phyloP scores from a whole-genome alignment of 1,140 invertebrate genomes.

The Eciton burchellii region DNA sequence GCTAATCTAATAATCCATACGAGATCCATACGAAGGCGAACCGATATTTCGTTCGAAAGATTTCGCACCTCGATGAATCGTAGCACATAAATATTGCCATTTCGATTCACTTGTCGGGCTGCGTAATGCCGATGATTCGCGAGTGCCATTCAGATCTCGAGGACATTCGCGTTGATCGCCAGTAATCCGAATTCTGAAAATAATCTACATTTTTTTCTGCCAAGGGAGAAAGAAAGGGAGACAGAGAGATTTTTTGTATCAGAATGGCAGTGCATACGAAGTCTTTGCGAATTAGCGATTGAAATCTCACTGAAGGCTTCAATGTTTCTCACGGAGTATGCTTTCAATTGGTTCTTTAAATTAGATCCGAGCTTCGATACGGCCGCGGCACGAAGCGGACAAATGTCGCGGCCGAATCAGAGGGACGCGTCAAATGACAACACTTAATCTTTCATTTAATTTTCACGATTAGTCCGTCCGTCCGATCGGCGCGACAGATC shows the following conservation, averaged over 20 bases:
- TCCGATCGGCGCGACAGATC: background rate
- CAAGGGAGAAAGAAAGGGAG: too few species aligned
- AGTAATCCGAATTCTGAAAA: background rate
- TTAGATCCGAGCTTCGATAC: background rate
- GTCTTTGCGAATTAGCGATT: background rate
- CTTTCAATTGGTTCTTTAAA: background rate
- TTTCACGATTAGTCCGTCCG: constrained; percentile 22
- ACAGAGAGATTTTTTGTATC: background rate
- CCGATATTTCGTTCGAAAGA: constrained; percentile 57
- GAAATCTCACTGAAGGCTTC: background rate
- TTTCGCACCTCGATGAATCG: constrained; percentile 30
- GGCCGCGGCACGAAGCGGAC: too few species aligned
- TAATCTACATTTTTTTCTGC: background rate
- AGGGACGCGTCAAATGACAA: background rate
- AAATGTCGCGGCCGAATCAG: constrained; percentile 4
- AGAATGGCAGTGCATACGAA: background rate
- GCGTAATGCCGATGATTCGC: background rate
- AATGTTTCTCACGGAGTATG: background rate
- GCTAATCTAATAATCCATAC: constrained; percentile 69
- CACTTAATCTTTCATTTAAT: constrained; percentile 16
- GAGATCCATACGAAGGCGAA: constrained; percentile 41
- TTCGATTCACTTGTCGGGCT: constrained; percentile 23
- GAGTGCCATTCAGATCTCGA: background rate
- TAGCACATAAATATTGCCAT: constrained; percentile 62
- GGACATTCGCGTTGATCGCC: background rate